Percentiles rank a stretch among this genome's conserved stretches.
Evolutionary conservation across 2,888 invertebrate genomes (phyloP).

Genomic region (Phengaris alcon): DNA sequence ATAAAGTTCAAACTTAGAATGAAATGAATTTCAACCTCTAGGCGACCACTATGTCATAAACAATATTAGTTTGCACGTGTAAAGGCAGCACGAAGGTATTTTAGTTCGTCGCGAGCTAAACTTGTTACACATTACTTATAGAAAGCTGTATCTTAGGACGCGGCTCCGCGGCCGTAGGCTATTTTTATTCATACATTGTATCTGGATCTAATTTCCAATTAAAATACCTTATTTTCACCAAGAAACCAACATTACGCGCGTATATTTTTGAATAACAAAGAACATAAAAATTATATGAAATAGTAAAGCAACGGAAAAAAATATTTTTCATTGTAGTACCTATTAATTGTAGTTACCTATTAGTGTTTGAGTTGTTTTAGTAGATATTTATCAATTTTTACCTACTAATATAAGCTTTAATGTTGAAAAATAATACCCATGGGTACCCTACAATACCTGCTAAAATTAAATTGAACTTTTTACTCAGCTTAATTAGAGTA

Average conservation of each 20-base stretch:
- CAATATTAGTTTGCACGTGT: slow-evolving; percentile 7
- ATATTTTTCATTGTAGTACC: too few relatives aligned
- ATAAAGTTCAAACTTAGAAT: too few relatives aligned
- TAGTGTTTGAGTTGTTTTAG: too few relatives aligned
- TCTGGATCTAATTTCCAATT: slow-evolving; percentile 13
- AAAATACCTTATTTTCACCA: background rate
- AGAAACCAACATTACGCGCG: background rate
- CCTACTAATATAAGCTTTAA: too few relatives aligned
- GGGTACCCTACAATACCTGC: too few relatives aligned
- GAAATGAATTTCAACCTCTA: too few relatives aligned
- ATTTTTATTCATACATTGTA: slow-evolving; percentile 48
- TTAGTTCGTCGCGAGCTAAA: slow-evolving; percentile 45
- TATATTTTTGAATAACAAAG: too few relatives aligned
- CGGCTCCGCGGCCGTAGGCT: slow-evolving; percentile 51
- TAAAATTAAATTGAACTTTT: background rate
- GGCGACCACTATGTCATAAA: background rate
- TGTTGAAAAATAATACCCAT: too few relatives aligned
- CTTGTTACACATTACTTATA: slow-evolving; percentile 60
- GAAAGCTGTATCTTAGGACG: slow-evolving; percentile 49
- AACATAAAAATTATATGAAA: too few relatives aligned
- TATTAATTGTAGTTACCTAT: too few relatives aligned
- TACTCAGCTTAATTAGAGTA: slow-evolving; percentile 1
- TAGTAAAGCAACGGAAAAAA: too few relatives aligned
- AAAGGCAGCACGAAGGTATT: slow-evolving; percentile 52
- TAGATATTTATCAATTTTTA: too few relatives aligned